Conservation (phyloP, 2,888 invertebrate genomes). For the Spilosoma lubricipeda region DNA sequence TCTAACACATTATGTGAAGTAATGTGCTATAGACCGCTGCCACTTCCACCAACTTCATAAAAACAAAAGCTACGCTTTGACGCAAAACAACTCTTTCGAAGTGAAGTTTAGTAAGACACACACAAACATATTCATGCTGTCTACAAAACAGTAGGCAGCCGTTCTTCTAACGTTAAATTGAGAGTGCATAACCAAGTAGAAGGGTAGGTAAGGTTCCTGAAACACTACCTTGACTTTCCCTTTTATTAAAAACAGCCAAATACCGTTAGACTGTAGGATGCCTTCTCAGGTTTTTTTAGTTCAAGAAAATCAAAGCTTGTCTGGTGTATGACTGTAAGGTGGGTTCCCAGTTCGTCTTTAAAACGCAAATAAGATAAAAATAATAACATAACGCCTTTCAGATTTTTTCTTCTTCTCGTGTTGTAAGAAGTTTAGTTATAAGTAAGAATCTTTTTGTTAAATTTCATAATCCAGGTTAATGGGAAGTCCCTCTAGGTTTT, state of each 20-base stretch:
- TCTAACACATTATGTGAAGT: slow-evolving; percentile 7
- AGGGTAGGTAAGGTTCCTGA: not conserved
- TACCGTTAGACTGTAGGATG: not conserved
- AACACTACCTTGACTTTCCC: not conserved
- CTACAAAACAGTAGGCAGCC: not conserved
- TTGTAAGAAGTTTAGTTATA: not conserved
- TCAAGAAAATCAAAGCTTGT: not conserved
- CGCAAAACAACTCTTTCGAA: not conserved
- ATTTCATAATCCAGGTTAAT: not conserved
- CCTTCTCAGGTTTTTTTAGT: not conserved
- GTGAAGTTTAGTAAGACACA: not conserved
- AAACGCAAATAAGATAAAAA: not conserved
- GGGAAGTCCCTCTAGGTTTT: not conserved
- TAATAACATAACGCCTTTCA: not conserved
- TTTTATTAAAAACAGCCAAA: not conserved
- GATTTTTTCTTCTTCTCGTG: not conserved
- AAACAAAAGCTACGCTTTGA: not conserved
- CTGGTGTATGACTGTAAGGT: not conserved
- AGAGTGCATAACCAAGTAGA: not conserved
- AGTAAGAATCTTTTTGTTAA: not conserved
- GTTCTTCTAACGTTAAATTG: not conserved
- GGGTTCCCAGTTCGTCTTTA: not conserved
- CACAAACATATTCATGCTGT: not conserved
- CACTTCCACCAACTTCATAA: not conserved
- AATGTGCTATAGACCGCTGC: not conserved